A percentile compares a stretch with the other conserved stretches of the same genome.
Conservation (phyloP, 2,797 vertebrate genomes). For the Sebastes alutus region DNA sequence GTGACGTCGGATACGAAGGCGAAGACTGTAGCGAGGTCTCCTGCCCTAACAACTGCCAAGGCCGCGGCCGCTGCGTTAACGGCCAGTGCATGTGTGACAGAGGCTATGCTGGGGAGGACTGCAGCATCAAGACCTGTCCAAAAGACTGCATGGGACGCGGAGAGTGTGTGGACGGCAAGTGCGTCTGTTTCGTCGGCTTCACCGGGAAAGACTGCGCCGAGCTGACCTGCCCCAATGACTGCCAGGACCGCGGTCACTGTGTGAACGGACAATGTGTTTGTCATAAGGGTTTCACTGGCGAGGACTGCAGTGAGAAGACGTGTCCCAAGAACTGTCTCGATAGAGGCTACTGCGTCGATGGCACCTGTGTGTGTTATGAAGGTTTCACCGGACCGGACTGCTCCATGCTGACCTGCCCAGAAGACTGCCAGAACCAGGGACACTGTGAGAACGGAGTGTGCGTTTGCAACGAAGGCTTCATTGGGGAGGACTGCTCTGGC, state of each 20-base stretch:
- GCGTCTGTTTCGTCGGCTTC: conserved; percentile 84
- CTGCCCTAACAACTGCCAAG: conserved; percentile 86
- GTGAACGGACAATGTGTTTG: conserved; percentile 88
- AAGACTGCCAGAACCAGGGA: conserved; percentile 86
- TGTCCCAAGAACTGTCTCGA: conserved; percentile 89
- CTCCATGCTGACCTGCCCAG: conserved; percentile 83
- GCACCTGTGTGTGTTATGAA: conserved; percentile 83
- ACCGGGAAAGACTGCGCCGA: conserved; percentile 87
- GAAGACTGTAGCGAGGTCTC: conserved; percentile 87
- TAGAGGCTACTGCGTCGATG: conserved; percentile 86
- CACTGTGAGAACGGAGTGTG: conserved; percentile 82
- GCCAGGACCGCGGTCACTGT: conserved; percentile 84
- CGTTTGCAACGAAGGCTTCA: conserved; percentile 80
- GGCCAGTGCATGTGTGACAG: conserved; percentile 86
- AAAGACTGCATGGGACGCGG: conserved; percentile 86
- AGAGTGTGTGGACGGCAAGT: conserved; percentile 87
- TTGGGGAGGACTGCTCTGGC: conserved; percentile 87
- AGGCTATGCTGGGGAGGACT: conserved; percentile 86
- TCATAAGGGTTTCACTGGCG: conserved; percentile 85
- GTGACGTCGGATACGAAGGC: conserved; percentile 85
- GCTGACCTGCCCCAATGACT: conserved; percentile 87
- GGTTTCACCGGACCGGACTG: conserved; percentile 89
- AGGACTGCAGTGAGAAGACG: conserved; percentile 87
- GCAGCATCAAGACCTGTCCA: conserved; percentile 86
- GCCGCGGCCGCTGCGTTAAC: conserved; percentile 82